phyloP scores from a whole-genome alignment of 2,888 invertebrate species.

The Scaptomyza parva region DNA sequence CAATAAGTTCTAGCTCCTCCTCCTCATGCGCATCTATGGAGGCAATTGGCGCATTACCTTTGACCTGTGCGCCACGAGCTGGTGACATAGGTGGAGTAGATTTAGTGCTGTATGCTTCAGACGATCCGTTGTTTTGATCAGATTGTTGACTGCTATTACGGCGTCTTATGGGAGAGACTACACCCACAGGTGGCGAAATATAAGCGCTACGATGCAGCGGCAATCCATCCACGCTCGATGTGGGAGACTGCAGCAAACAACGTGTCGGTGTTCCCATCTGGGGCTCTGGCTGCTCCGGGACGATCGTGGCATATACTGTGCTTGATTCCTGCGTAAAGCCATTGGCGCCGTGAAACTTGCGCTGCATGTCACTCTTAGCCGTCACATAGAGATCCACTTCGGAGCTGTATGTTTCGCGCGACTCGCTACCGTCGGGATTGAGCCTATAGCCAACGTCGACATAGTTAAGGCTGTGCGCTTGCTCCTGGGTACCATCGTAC shows the following conservation, averaged over 20 bases:
- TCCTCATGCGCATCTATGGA: slow-evolving; percentile 82
- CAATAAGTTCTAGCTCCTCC: slow-evolving; percentile 20
- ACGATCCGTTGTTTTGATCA: slow-evolving; percentile 65
- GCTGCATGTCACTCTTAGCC: slow-evolving; percentile 82
- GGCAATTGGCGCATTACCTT: slow-evolving; percentile 82
- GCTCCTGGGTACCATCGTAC: slow-evolving; percentile 63
- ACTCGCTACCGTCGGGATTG: slow-evolving; percentile 85
- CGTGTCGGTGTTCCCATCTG: slow-evolving; percentile 48
- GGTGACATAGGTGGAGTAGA: slow-evolving; percentile 79
- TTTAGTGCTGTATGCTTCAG: slow-evolving; percentile 61
- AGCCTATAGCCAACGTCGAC: slow-evolving; percentile 85
- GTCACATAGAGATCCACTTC: slow-evolving; percentile 85
- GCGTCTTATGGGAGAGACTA: slow-evolving; percentile 80
- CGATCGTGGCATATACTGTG: slow-evolving; percentile 85
- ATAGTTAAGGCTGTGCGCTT: slow-evolving; percentile 81
- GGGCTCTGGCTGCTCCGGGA: slow-evolving; percentile 78
- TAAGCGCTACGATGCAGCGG: slow-evolving; percentile 67
- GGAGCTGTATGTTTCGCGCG: slow-evolving; percentile 82
- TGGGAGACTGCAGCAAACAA: slow-evolving; percentile 60
- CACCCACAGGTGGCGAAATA: slow-evolving; percentile 79
- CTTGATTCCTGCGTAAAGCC: slow-evolving; percentile 82
- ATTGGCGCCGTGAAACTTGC: slow-evolving; percentile 83
- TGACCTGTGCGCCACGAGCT: slow-evolving; percentile 66
- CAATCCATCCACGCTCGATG: slow-evolving; percentile 61
- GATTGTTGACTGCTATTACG: slow-evolving; percentile 52